Evolutionary conservation across 2,113 vertebrate genomes (phyloP).

Genomic region (Tyto alba): DNA sequence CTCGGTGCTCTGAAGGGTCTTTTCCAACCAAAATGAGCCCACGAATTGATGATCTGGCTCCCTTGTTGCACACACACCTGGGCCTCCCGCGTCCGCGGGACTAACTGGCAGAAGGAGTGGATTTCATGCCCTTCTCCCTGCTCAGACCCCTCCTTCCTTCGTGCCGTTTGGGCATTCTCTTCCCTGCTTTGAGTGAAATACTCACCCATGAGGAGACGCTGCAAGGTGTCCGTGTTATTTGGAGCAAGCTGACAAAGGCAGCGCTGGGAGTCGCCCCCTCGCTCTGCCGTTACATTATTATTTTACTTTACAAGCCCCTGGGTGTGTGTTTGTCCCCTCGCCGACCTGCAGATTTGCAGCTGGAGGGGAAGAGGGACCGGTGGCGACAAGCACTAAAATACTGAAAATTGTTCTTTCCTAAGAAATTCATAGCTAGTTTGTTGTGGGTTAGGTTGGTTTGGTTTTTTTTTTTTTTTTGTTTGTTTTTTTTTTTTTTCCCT

Average conservation of each 20-base stretch:
- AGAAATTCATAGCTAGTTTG: not conserved
- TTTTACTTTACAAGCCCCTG: not conserved
- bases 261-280: not conserved
- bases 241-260: not conserved
- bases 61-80: accelerated
- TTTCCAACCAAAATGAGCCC: not conserved
- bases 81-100: not conserved
- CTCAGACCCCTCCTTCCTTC: accelerated
- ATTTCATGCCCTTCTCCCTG: not conserved
- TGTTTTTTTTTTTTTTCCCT: not conserved
- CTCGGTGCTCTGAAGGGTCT: not conserved
- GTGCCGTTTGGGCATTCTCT: not conserved
- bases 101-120: no score
- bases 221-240: not conserved
- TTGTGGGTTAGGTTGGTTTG: not conserved
- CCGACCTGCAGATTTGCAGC: not conserved
- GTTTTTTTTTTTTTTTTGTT: no score
- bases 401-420: no score
- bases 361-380: no score
- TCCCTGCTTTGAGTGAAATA: not conserved
- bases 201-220: not conserved
- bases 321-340: no score
- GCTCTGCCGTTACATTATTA: not conserved
- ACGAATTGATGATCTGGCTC: not conserved
- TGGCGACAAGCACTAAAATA: no score